Percentiles rank a stretch among this genome's conserved stretches.
Evolutionary conservation across 2,888 invertebrate genomes (phyloP).

Genomic region (Cataglyphis rosenhaueri): DNA sequence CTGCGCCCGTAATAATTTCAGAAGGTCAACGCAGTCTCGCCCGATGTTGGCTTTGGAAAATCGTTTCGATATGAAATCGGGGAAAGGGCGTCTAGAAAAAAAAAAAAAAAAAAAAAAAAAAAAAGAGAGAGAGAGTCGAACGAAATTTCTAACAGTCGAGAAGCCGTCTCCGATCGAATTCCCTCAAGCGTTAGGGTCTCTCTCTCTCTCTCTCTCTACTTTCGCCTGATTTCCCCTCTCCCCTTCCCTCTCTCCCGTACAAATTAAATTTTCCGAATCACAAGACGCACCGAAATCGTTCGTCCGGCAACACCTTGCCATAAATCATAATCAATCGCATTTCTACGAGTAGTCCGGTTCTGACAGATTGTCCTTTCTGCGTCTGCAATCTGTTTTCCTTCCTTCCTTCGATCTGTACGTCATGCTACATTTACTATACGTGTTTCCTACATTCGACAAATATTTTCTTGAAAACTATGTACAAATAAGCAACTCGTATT

Average conservation of each 20-base stretch:
- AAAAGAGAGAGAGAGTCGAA: neutral
- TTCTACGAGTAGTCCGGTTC: constrained; percentile 65
- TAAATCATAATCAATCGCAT: constrained; percentile 81
- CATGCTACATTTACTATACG: neutral
- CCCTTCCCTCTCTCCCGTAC: constrained; percentile 43
- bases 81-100: neutral
- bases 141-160: constrained; percentile 14
- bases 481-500: neutral
- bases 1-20: constrained; percentile 16
- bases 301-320: constrained; percentile 70
- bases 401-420: neutral
- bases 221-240: neutral
- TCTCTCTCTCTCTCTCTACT: constrained; percentile 24
- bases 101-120: neutral
- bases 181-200: constrained; percentile 43
- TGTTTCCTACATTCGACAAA: neutral
- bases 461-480: neutral
- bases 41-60: constrained; percentile 24
- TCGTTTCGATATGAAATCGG: constrained; percentile 35
- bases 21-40: neutral
- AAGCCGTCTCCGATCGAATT: constrained; percentile 43
- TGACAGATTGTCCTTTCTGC: constrained; percentile 67
- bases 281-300: constrained; percentile 68
- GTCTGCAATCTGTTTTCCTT: constrained; percentile 34
- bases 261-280: constrained; percentile 78